Base-by-base conservation (phyloP, 2,797 vertebrate species). In the Eidolon dupreanum region DNA sequence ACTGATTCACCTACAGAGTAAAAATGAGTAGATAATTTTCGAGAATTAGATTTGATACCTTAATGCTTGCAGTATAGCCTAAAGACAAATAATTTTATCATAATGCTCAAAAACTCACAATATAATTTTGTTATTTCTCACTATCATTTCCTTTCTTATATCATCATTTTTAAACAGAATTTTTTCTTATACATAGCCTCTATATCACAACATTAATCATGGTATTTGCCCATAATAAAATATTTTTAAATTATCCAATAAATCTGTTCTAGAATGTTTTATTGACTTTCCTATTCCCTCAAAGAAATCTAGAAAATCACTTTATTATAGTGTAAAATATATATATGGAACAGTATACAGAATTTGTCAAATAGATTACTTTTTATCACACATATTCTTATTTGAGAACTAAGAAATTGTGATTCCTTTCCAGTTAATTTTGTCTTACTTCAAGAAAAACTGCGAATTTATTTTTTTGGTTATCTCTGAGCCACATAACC, bases 21-120 rank as follows among this genome's bases (percentile, higher is more conserved):
- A 90, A 75, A 95, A n/a, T 84, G 31, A 89, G 6, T 78, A 33
- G 28, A 26, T 28, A 71, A 33, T 46, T 93, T 89, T 83, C 10
- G 55, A 92, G 63, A 71, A 41, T 85, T 65, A 53, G 5, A 81
- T 77, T 53, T 36, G 9, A 81, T 70, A 41, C 12, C 5, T 78
- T 90, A 89, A 84, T 55, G 28, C 2, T 81, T 65, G 20, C 15
- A 86, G 57, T 55, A 71, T 41, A 68, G 8, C 31, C 8, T 59
- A 83, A 92, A 68, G 36, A 17, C 49, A 94, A 94, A 55, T 43
- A 71, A 74, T 74, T 90, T 78, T 36, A 90, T 83, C 26, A 68
- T 61, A 86, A 46, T 65, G 15, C 5, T 92, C 28, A 83, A 8
- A 36, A 87, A 78, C 15, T 71, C 51, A 68, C 33, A 95, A 17